Evolutionary conservation across 1,140 invertebrate genomes (phyloP).

Genomic region (Physella acuta): DNA sequence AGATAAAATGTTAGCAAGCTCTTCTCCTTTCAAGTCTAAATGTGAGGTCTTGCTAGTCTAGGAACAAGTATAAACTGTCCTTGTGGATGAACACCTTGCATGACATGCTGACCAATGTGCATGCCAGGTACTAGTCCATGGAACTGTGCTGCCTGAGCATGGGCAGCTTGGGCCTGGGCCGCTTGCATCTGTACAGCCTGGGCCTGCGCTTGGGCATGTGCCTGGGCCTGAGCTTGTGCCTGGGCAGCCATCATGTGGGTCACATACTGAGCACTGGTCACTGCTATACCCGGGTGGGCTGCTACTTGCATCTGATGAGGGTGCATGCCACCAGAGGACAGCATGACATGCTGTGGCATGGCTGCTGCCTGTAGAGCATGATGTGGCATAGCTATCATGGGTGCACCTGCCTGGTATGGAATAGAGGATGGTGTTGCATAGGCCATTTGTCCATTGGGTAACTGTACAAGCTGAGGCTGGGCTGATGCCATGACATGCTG

Average conservation of each 20-base stretch:
- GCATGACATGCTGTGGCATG: constrained; percentile 5
- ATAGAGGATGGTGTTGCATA: constrained; percentile 26
- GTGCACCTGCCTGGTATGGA: constrained; percentile 33
- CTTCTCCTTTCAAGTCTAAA: no score
- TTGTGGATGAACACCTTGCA: constrained; percentile 20
- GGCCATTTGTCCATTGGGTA: constrained; percentile 23
- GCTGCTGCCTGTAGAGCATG: constrained; percentile 7
- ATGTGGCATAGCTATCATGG: constrained; percentile 33
- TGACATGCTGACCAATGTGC: constrained; percentile 25
- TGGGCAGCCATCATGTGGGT: constrained; percentile 28
- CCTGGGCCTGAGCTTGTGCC: constrained; percentile 27
- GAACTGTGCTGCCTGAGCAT: constrained; percentile 18
- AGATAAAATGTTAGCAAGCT: no score
- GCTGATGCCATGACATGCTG: constrained; percentile 20
- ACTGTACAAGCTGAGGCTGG: constrained; percentile 22
- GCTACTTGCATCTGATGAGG: constrained; percentile 13
- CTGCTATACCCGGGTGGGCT: constrained; percentile 12
- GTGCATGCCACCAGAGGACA: background rate
- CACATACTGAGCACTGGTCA: constrained; percentile 22
- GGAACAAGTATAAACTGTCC: constrained; percentile 32
- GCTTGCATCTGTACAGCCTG: constrained; percentile 29
- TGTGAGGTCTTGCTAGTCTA: constrained; percentile 28
- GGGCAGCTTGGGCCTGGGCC: constrained; percentile 19
- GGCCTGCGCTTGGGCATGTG: constrained; percentile 28
- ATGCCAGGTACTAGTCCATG: constrained; percentile 25